Conservation (phyloP, 2,113 vertebrate species). For the Melanostigma gelatinosum region DNA sequence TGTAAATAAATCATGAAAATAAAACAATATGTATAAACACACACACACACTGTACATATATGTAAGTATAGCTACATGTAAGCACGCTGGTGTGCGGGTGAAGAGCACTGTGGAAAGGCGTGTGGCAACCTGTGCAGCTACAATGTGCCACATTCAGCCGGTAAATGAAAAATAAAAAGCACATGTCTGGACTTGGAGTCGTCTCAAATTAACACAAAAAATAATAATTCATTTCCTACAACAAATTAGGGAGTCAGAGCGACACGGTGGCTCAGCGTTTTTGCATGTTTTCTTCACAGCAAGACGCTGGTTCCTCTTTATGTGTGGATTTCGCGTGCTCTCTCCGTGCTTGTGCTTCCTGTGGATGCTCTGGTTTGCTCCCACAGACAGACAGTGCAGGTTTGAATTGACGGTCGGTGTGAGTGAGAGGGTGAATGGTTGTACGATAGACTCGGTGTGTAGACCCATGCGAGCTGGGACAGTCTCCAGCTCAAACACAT, state of each 20-base stretch:
- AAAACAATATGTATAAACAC: too few species aligned
- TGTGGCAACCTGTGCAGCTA: neutral
- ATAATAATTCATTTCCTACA: too few species aligned
- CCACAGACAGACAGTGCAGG: neutral
- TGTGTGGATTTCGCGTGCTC: neutral
- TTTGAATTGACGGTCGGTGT: neutral
- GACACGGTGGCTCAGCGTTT: neutral
- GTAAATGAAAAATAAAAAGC: too few species aligned
- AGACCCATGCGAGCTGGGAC: neutral
- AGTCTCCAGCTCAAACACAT: neutral
- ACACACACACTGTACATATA: too few species aligned
- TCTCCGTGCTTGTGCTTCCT: neutral
- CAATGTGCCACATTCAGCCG: neutral
- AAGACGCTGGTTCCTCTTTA: too few species aligned
- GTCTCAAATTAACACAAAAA: too few species aligned
- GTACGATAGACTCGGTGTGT: neutral
- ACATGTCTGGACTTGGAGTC: too few species aligned
- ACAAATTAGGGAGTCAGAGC: neutral
- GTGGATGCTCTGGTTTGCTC: too few species aligned
- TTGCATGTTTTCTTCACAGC: neutral
- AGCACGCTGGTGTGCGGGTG: too few species aligned
- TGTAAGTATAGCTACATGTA: too few species aligned
- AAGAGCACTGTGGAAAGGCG: too few species aligned
- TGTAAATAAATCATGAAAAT: too few species aligned
- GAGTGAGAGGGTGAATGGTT: slow-evolving; percentile 3